These are phyloP conservation scores for Syngnathus scovelli DNA, from an alignment of 2,113 vertebrate genomes.

Conservation along the genomic window DNA sequence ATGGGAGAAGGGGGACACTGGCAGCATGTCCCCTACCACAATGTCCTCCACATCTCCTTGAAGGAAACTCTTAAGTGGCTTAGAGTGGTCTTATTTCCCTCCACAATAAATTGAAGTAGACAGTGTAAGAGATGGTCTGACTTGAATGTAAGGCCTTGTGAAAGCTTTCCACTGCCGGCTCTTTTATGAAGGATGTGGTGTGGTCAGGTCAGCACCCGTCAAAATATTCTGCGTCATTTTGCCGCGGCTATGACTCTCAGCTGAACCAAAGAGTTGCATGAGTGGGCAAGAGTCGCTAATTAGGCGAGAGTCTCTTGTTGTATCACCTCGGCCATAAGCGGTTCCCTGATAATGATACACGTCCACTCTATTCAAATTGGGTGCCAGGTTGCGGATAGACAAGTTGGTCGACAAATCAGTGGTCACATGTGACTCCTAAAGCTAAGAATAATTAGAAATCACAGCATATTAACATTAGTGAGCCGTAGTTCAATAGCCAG, in stretches of 20 bases:
- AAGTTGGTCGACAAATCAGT: conserved; percentile 62
- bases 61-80: conserved; percentile 61
- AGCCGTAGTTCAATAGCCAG: conserved; percentile 61
- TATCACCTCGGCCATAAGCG: conserved; percentile 46
- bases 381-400: conserved; percentile 46
- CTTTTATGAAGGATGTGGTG: conserved; percentile 43
- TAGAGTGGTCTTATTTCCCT: conserved; percentile 54
- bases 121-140: conserved; percentile 51
- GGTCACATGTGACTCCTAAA: conserved; percentile 58
- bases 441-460: conserved; percentile 72
- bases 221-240: conserved; percentile 35
- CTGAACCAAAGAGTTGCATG: conserved; percentile 39
- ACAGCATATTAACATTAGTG: conserved; percentile 59
- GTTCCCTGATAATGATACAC: conserved; percentile 56
- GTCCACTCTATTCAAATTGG: conserved; percentile 60
- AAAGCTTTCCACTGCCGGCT: conserved; percentile 54
- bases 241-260: conserved; percentile 22
- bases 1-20: conserved; percentile 20
- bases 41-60: conserved; percentile 60
- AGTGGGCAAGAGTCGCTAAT: conserved; percentile 58
- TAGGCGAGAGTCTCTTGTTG: conserved; percentile 58
- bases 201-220: conserved; percentile 32
- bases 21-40: conserved; percentile 32
- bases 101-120: conserved; percentile 62
- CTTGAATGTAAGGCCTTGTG: conserved; percentile 55